Evolutionary conservation across 2,797 vertebrate species (phyloP).

Genomic region (Gymnodraco acuticeps): DNA sequence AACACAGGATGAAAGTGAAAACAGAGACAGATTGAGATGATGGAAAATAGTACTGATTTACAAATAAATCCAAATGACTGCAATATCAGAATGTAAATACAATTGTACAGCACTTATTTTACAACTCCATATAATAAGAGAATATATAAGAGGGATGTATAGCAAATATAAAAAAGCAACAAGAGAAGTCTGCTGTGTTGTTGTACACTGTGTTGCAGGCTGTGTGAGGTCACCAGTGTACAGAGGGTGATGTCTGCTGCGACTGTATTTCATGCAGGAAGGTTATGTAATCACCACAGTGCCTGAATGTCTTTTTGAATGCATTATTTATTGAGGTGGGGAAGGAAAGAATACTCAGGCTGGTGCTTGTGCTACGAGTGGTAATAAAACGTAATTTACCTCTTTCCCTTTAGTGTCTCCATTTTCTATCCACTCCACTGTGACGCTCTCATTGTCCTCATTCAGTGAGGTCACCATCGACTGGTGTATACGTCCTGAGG

Average conservation of each 20-base stretch:
- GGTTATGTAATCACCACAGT: constrained; percentile 47
- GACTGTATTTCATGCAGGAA: constrained; percentile 16
- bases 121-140: not conserved
- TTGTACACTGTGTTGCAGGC: constrained; percentile 8
- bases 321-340: constrained; percentile 66
- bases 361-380: constrained; percentile 21
- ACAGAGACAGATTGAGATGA: not conserved
- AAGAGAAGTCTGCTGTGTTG: not conserved
- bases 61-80: too few relatives aligned
- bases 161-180: too few relatives aligned
- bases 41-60: not conserved
- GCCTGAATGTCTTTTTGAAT: constrained; percentile 48
- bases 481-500: constrained; percentile 95
- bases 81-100: too few relatives aligned
- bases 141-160: not conserved
- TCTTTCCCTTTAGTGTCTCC: constrained; percentile 99
- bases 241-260: constrained; percentile 13
- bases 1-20: not conserved
- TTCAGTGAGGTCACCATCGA: constrained; percentile 98
- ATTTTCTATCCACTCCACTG: constrained; percentile 99
- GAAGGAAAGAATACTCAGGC: constrained; percentile 27
- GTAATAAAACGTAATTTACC: constrained; percentile 80
- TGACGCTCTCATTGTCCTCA: constrained; percentile 97
- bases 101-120: not conserved
- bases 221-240: constrained; percentile 15